These are phyloP conservation scores for Eleutherodactylus coqui DNA, from an alignment of 2,797 vertebrate genomes.

Conservation along the genomic window DNA sequence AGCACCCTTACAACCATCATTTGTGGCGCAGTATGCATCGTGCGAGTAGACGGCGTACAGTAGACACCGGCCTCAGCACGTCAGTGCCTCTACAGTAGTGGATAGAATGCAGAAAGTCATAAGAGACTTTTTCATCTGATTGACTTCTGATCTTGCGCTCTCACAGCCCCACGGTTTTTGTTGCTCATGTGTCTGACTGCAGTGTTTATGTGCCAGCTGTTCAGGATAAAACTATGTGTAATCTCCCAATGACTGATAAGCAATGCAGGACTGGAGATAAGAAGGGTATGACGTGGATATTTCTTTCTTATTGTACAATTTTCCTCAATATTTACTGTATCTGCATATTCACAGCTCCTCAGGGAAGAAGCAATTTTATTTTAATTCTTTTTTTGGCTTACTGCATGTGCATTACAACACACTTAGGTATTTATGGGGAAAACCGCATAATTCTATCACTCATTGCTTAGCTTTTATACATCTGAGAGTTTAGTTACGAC, in stretches of 20 bases:
- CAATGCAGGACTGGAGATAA: slow-evolving; percentile 27
- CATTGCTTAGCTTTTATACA: not conserved
- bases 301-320: slow-evolving; percentile 15
- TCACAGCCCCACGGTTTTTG: not conserved
- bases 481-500: not conserved
- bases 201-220: slow-evolving; percentile 15
- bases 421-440: slow-evolving; percentile 26
- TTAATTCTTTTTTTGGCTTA: not conserved
- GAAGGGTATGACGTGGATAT: slow-evolving; percentile 6
- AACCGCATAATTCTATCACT: slow-evolving; percentile 1
- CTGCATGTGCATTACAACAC: slow-evolving; percentile 11
- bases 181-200: not conserved
- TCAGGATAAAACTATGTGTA: slow-evolving; percentile 26
- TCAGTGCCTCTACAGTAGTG: not conserved
- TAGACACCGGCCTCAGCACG: not conserved
- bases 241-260: slow-evolving; percentile 37
- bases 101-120: slow-evolving; percentile 4
- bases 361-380: slow-evolving; percentile 18
- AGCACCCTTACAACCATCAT: not conserved
- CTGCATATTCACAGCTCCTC: slow-evolving; percentile 30
- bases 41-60: not conserved
- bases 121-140: not conserved
- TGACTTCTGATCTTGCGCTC: not conserved
- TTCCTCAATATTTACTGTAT: slow-evolving; percentile 22
- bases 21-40: not conserved